Evolutionary conservation across 92 coral and sea anemone species (phyloP).

Genomic region (Bergia sp.): DNA sequence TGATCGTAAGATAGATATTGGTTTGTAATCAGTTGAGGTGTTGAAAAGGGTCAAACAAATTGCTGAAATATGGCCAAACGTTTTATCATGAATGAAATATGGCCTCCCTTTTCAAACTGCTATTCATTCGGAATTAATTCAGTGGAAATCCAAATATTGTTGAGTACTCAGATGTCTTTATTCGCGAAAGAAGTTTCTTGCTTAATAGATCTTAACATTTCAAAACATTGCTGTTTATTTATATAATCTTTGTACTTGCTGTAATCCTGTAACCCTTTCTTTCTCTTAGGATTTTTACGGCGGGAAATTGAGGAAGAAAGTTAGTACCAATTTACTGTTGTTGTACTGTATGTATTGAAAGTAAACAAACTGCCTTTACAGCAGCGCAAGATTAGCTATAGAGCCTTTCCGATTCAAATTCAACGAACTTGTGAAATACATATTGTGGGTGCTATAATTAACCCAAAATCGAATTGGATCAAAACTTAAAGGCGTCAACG

Average conservation of each 20-base stretch:
- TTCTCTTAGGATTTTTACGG: not conserved
- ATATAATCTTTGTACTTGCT: not conserved
- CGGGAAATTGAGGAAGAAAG: slow-evolving; percentile 11
- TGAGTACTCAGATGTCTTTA: not conserved
- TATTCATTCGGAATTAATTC: not conserved
- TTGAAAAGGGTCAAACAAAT: slow-evolving; percentile 18
- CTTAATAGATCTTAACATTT: not conserved
- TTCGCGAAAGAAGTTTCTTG: not conserved
- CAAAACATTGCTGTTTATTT: slow-evolving; percentile 12
- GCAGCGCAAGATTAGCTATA: too few species aligned
- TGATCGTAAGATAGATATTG: slow-evolving; percentile 7
- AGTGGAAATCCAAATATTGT: not conserved
- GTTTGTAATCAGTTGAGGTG: slow-evolving; percentile 6
- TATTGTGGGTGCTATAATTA: not conserved
- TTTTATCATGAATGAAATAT: slow-evolving; percentile 12
- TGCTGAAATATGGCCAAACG: slow-evolving; percentile 3
- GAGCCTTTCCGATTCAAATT: too few species aligned
- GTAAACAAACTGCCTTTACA: not conserved
- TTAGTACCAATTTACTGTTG: not conserved
- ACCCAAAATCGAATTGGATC: not conserved
- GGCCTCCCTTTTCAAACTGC: not conserved
- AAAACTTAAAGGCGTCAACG: not conserved
- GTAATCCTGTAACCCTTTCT: not conserved
- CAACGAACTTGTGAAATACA: too few species aligned
- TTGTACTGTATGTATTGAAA: not conserved